These are phyloP conservation scores for Petaurus breviceps DNA, from an alignment of 2,113 vertebrate genomes.

Conservation along the genomic window DNA sequence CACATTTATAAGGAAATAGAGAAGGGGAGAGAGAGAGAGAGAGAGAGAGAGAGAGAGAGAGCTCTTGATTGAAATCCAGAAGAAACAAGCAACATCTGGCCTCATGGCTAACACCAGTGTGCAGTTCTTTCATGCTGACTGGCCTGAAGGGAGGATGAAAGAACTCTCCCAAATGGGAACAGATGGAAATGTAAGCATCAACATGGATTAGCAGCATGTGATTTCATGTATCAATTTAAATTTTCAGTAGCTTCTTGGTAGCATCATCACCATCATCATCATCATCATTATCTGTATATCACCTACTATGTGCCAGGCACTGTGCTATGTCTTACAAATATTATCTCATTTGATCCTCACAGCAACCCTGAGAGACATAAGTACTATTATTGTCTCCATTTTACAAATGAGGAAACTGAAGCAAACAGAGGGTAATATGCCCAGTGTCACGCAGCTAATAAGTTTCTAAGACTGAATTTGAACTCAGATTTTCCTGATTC, in stretches of 20 bases:
- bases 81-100: constrained; percentile 14
- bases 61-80: background rate
- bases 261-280: background rate
- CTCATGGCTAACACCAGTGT: background rate
- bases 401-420: background rate
- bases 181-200: background rate
- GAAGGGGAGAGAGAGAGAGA: background rate
- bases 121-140: background rate
- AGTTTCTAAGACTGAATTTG: background rate
- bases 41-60: background rate
- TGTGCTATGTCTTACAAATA: background rate
- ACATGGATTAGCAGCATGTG: constrained; percentile 6
- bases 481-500: background rate
- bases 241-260: constrained; percentile 36
- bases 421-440: background rate
- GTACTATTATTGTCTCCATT: background rate
- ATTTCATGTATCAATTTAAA: constrained; percentile 37
- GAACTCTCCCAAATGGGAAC: background rate
- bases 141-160: background rate
- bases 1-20: background rate
- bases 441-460: background rate
- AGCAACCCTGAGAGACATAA: background rate
- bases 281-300: background rate
- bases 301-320: background rate
- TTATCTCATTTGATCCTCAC: background rate